Base-by-base conservation (phyloP, 2,113 vertebrate genomes). In the Chaetops frenatus region DNA sequence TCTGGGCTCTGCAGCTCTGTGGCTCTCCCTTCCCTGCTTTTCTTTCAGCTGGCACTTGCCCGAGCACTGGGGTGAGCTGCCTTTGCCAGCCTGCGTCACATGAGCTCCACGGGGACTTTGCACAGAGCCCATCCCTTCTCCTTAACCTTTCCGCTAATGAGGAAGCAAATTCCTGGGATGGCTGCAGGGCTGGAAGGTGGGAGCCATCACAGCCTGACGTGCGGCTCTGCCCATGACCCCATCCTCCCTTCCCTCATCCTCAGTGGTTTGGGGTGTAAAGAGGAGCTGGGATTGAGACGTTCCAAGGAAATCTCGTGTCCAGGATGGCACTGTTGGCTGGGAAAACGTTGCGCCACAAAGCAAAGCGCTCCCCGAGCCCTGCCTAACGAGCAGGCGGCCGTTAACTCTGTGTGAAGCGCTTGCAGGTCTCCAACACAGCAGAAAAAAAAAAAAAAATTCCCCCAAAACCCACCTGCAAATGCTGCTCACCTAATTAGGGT, bases 71-170 rank as follows among this genome's bases (percentile, higher is more conserved):
- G 77, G 13, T 0, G 5, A 76, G 82, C 54, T 70, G 77, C 82
- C 53, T 66, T 18, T 73, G 86, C 65, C 81, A 69, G 77, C 36
- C 88, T 80, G 81, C 11, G 9, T 88, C 92, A 76, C 2, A 12
- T 16, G 13, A 61, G 58, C 93, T 74, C 88, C 40, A 7, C 4
- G 8, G 86, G 93, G 84, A 86, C 84, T 50, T 81, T 71, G 83
- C 86, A 77, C 51, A 21, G 80, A 23, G 80, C 80, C 0, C 4
- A 47, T 72, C 88, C 47, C 3, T 66, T 82, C 83, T 72, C 83
- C 74, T 31, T 44, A 82, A 88, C 89, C 96, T 94, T 94, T 92
- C 74, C 8, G 8, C 54, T 89, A 94, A 94, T 13, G 81, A 97
- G 95, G 94, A 56, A 61, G n/a, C 67, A 69, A 89, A 94, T 60